Base-by-base conservation (phyloP, 2,888 invertebrate genomes). In the Philhelius pedissequus region DNA sequence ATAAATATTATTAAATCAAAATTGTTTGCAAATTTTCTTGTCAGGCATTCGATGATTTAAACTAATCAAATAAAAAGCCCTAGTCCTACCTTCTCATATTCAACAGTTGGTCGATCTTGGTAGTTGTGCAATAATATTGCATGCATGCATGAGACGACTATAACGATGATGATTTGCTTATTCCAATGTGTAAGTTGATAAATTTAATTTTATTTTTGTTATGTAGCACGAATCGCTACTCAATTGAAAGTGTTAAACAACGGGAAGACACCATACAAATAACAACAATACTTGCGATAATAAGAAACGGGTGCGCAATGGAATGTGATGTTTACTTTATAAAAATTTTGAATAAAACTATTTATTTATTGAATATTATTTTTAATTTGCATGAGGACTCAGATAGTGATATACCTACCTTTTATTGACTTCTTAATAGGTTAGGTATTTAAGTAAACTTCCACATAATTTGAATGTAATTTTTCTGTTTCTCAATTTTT, bases 221-320 rank as follows among this genome's bases (percentile, higher is more conserved):
- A 74, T 75, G 78, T 70, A 40, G 78, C 32, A 52, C 15, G 20
- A 52, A 60, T 78, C 64, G 50, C 64, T 30, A 73, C 73, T 60
- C 60, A 74, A 79, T 74, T 79, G 73, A 73, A 73, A 79, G 73
- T 79, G 79, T 79, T 69, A 68, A 78, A 50, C 70, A 70, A 66
- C 58, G 50, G 20, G 43, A 48, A 38, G 35, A 27, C 27, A 43
- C 8, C 27, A 27, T 20, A 62, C 48, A 56, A 52, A n/a, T 48
- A 20, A n/a, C 20, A 20, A 45, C 15, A 32, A 0, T 25, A 52
- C 18, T 48, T n/a, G 20, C 20, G 32, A 45, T 25, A 32, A 0
- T 25, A 11, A 64, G 30, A 27, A 22, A 15, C 38, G 11, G 52
- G 38, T 2, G 13, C 43, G 62, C 22, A 15, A 22, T 4, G 69